Evolutionary conservation across 2,113 vertebrate species (phyloP).

Genomic region (Polypterus senegalus): DNA sequence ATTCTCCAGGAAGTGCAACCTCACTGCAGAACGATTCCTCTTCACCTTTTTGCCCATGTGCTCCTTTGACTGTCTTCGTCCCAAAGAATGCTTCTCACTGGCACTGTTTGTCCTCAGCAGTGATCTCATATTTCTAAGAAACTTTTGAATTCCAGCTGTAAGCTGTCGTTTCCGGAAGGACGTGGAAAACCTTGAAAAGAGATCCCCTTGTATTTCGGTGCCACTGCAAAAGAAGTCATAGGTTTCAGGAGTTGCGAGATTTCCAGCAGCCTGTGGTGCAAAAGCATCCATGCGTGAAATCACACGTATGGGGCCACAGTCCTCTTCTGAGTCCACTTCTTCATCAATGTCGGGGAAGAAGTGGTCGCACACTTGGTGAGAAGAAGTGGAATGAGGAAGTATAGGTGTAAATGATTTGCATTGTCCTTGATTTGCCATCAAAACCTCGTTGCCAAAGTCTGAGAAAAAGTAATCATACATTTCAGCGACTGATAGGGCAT

Average conservation of each 20-base stretch:
- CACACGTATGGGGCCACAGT: slow-evolving; percentile 25
- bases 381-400: no score
- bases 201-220: slow-evolving; percentile 23
- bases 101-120: slow-evolving; percentile 14
- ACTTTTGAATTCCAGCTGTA: slow-evolving; percentile 5
- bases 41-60: slow-evolving; percentile 8
- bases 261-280: not conserved
- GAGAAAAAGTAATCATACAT: slow-evolving; percentile 76
- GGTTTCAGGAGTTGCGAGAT: slow-evolving; percentile 39
- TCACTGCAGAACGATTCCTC: not conserved
- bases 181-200: slow-evolving; percentile 41
- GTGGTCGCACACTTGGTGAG: no score
- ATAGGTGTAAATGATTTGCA: no score
- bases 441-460: slow-evolving; percentile 29
- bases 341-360: no score
- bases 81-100: slow-evolving; percentile 2
- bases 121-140: slow-evolving; percentile 14
- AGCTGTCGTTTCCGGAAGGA: slow-evolving; percentile 40
- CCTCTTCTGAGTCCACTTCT: slow-evolving; percentile 34
- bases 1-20: not conserved
- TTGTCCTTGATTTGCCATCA: no score
- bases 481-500: slow-evolving; percentile 57
- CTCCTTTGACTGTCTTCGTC: slow-evolving; percentile 19
- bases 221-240: slow-evolving; percentile 57
- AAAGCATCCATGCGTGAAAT: slow-evolving; percentile 26